Conservation (phyloP, 1,140 invertebrate species). For the Monomorium pharaonis region DNA sequence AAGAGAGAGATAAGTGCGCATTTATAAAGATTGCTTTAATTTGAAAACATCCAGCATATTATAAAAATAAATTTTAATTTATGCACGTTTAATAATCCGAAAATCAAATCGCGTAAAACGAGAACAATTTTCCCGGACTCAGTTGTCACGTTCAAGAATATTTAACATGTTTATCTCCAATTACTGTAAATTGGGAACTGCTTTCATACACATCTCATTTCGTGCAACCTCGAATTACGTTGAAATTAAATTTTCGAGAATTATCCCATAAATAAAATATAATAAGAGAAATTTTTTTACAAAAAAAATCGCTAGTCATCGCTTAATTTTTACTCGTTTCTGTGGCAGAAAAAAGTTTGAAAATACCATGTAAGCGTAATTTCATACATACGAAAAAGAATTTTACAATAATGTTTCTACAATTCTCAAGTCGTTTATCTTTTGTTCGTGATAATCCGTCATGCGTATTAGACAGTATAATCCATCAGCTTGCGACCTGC, state of each 20-base stretch:
- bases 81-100: not conserved
- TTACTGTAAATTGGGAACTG: not conserved
- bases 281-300: slow-evolving; percentile 5
- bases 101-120: slow-evolving; percentile 5
- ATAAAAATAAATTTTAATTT: not conserved
- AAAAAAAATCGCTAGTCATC: not conserved
- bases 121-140: not conserved
- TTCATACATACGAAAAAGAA: not conserved
- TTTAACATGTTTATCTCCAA: not conserved
- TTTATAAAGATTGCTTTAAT: not conserved
- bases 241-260: not conserved
- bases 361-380: slow-evolving; percentile 8
- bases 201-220: not conserved
- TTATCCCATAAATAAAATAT: not conserved
- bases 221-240: not conserved
- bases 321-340: not conserved
- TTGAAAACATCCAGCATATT: not conserved
- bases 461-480: slow-evolving; percentile 81
- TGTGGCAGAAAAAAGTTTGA: not conserved
- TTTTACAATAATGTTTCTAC: slow-evolving; percentile 32
- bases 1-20: not conserved
- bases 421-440: slow-evolving; percentile 59
- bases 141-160: slow-evolving; percentile 10
- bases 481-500: slow-evolving; percentile 79
- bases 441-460: slow-evolving; percentile 82